Evolutionary conservation across 2,797 vertebrate species (phyloP).

Genomic region (Scyliorhinus canicula): DNA sequence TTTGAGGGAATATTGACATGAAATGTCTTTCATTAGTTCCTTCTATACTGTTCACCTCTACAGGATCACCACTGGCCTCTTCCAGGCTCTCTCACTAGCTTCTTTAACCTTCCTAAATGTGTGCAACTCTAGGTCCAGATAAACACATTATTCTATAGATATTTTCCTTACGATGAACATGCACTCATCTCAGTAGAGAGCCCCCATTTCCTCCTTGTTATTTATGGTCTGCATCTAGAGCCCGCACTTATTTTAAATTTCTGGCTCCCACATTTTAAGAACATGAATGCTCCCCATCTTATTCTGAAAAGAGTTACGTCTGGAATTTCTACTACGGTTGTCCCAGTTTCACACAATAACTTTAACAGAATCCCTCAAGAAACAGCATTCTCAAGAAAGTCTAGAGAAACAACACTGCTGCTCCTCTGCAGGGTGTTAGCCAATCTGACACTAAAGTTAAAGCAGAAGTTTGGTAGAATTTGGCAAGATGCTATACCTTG

Average conservation of each 20-base stretch:
- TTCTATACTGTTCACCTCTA: neutral
- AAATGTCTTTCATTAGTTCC: neutral
- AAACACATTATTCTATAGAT: neutral
- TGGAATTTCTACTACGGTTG: neutral
- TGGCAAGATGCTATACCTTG: neutral
- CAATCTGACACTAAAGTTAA: neutral
- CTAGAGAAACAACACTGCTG: neutral
- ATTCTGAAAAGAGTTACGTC: neutral
- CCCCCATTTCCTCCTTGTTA: neutral
- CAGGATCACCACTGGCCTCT: neutral
- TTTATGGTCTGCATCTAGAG: neutral
- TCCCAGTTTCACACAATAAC: neutral
- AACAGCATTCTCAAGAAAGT: neutral
- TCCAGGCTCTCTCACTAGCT: neutral
- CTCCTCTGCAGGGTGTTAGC: neutral
- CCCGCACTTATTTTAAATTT: neutral
- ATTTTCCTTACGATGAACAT: neutral
- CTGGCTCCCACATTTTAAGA: neutral
- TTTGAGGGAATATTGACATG: neutral
- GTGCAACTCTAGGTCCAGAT: neutral
- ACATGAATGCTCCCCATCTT: neutral
- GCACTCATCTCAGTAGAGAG: neutral
- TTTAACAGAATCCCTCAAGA: neutral
- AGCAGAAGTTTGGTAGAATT: no score
- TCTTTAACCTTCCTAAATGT: neutral